Conservation (phyloP, 2,888 invertebrate species). For the Drosophila hamatofila region DNA sequence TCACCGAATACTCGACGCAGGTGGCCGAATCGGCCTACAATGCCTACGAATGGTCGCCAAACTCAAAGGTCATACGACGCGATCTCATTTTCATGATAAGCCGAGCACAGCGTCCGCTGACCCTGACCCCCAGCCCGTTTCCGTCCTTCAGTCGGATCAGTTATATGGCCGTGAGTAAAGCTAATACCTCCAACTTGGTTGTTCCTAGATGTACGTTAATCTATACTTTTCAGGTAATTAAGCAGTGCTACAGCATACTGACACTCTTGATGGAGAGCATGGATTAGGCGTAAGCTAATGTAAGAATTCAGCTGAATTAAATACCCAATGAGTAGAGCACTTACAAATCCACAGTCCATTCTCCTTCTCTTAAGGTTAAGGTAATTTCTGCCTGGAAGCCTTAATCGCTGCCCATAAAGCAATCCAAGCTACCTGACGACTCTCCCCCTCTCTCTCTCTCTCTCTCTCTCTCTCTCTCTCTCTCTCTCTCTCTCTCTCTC, state of each 20-base stretch:
- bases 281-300: conserved; percentile 27
- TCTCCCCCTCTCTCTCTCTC: neutral
- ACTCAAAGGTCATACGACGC: conserved; percentile 3
- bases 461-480: neutral
- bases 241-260: conserved; percentile 58
- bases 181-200: too few species aligned
- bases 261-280: conserved; percentile 49
- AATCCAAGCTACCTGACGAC: conserved; percentile 26
- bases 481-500: neutral
- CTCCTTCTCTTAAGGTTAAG: neutral
- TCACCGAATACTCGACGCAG: conserved; percentile 42
- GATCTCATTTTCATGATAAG: conserved; percentile 44
- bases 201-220: neutral
- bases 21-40: conserved; percentile 53
- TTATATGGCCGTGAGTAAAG: conserved; percentile 45
- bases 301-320: conserved; percentile 4
- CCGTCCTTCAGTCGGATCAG: conserved; percentile 48
- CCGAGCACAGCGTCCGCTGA: conserved; percentile 47
- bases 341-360: neutral
- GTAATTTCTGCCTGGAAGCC: conserved; percentile 16
- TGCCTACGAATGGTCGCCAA: conserved; percentile 32
- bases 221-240: conserved; percentile 36
- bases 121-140: conserved; percentile 42
- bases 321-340: conserved; percentile 2
- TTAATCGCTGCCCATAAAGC: conserved; percentile 38